phyloP scores from a whole-genome alignment of 35 echinoderm and acorn worm genomes.

The Apostichopus parvimensis region DNA sequence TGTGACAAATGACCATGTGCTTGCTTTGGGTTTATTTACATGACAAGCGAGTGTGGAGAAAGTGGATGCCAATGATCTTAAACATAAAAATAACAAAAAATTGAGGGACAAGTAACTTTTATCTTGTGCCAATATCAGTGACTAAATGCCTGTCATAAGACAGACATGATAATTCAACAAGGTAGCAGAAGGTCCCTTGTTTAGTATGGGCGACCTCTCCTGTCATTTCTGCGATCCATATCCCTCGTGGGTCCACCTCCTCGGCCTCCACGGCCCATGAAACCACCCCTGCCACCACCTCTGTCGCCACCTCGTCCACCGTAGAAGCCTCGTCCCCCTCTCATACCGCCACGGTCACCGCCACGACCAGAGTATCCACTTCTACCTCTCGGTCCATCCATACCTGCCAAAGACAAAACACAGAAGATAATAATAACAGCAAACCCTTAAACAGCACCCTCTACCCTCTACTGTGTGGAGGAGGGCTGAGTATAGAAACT shows the following conservation, averaged over 20 bases:
- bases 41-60: neutral
- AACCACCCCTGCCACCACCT: constrained; percentile 27
- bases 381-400: constrained; percentile 34
- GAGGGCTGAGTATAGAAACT: neutral
- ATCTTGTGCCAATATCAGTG: neutral
- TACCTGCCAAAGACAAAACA: neutral
- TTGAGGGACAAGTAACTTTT: neutral
- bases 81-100: neutral
- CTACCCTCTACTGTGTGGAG: neutral
- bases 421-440: neutral
- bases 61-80: neutral
- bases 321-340: neutral
- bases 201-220: constrained; percentile 38
- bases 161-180: neutral
- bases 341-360: constrained; percentile 21
- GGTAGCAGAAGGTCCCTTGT: neutral
- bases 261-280: constrained; percentile 29
- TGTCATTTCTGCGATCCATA: constrained; percentile 31
- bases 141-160: neutral
- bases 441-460: no score
- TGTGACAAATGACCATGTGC: neutral
- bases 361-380: neutral
- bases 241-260: constrained; percentile 44
- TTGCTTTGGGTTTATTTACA: neutral
- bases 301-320: neutral